Percentiles rank a stretch among this genome's conserved stretches.
Evolutionary conservation across 2,888 invertebrate genomes (phyloP).

Genomic region (Oxyscelio sp.): DNA sequence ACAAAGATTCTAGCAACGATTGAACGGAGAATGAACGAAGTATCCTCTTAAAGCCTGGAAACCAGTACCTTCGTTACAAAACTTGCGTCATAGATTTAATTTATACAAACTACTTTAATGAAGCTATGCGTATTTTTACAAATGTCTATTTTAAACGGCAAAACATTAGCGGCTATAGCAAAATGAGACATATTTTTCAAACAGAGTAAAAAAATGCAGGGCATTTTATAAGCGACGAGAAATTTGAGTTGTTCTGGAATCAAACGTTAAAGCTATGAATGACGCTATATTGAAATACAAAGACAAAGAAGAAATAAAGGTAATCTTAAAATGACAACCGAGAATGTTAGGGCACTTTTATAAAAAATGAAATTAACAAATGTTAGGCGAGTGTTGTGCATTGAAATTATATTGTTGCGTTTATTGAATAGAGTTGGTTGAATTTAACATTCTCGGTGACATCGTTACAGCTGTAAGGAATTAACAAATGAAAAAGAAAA

Average conservation of each 20-base stretch:
- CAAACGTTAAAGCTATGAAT: neutral
- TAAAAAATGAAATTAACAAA: conserved; percentile 11
- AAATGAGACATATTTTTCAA: conserved; percentile 21
- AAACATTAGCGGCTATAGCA: conserved; percentile 12
- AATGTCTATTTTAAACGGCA: conserved; percentile 31
- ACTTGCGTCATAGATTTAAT: conserved; percentile 21
- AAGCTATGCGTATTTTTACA: conserved; percentile 17
- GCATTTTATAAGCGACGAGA: conserved; percentile 28
- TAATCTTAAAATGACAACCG: conserved; percentile 2
- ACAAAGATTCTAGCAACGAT: conserved; percentile 9
- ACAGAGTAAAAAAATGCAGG: conserved; percentile 31
- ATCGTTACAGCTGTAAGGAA: conserved; percentile 1
- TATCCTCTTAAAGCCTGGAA: neutral
- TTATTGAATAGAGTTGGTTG: conserved; percentile 17
- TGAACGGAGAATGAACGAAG: conserved; percentile 29
- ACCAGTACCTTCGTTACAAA: conserved; percentile 25
- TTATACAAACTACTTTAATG: conserved; percentile 23
- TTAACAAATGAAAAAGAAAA: too few relatives aligned
- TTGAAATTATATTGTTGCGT: conserved; percentile 44
- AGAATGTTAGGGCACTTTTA: conserved; percentile 26
- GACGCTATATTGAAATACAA: neutral
- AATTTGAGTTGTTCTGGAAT: conserved; percentile 5
- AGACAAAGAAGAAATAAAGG: neutral
- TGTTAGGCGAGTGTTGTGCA: conserved; percentile 18
- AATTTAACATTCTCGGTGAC: conserved; percentile 35